Evolutionary conservation across 1,140 invertebrate genomes (phyloP).

Genomic region (Plectrocnemia conspersa): DNA sequence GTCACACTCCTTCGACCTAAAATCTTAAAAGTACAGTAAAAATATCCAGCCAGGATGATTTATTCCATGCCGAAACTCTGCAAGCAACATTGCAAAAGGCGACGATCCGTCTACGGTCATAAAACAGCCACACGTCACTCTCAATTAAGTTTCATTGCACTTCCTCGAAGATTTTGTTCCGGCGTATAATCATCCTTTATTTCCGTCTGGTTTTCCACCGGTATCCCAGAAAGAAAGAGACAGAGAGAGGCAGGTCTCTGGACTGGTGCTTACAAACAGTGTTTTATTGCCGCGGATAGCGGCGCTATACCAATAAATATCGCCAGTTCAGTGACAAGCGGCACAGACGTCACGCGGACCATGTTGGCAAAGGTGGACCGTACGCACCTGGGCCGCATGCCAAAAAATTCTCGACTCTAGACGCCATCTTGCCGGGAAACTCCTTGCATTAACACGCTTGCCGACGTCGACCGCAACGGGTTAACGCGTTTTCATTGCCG

Average conservation of each 20-base stretch:
- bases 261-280: conserved; percentile 1
- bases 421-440: conserved; percentile 19
- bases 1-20: too few species aligned
- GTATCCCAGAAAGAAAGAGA: too few species aligned
- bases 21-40: too few species aligned
- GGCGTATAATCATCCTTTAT: too few species aligned
- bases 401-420: conserved; percentile 14
- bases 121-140: too few species aligned
- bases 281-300: conserved; percentile 3
- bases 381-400: conserved; percentile 4
- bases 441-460: background rate
- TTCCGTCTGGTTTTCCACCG: too few species aligned
- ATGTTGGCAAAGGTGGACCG: conserved; percentile 11
- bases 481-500: background rate
- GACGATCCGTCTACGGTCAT: too few species aligned
- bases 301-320: background rate
- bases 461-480: background rate
- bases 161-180: background rate
- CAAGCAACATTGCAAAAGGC: too few species aligned
- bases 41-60: too few species aligned
- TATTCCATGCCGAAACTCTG: too few species aligned
- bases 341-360: conserved; percentile 11
- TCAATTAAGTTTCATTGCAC: too few species aligned
- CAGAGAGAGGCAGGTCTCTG: background rate
- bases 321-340: conserved; percentile 3